Conservation (phyloP, 1,140 invertebrate genomes). For the Anastatus disparis region DNA sequence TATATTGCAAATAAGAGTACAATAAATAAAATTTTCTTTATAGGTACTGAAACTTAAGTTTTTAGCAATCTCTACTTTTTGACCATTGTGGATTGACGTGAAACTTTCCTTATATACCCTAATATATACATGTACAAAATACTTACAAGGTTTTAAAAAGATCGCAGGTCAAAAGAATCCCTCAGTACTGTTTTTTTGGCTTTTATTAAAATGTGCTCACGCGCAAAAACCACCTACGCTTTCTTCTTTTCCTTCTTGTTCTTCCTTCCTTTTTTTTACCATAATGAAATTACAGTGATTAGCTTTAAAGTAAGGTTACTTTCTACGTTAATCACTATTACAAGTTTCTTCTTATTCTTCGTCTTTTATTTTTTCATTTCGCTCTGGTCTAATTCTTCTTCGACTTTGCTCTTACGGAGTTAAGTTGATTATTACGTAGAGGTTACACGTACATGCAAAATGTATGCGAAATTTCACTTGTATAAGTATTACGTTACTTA, state of each 20-base stretch:
- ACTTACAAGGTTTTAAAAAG: too few species aligned
- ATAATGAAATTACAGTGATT: constrained; percentile 59
- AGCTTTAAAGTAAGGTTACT: constrained; percentile 44
- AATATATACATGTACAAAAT: too few species aligned
- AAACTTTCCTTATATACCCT: too few species aligned
- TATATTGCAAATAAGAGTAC: too few species aligned
- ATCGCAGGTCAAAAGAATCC: too few species aligned
- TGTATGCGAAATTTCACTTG: too few species aligned
- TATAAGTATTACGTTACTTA: too few species aligned
- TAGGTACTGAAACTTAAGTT: too few species aligned
- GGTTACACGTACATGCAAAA: too few species aligned
- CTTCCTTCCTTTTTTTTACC: not conserved
- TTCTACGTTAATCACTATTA: constrained; percentile 57
- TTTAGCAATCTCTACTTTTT: too few species aligned
- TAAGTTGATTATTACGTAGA: constrained; percentile 9
- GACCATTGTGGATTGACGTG: too few species aligned
- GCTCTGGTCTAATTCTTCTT: not conserved
- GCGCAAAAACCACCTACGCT: constrained; percentile 20
- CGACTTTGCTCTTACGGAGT: not conserved
- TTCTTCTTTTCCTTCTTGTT: not conserved
- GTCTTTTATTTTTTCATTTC: not conserved
- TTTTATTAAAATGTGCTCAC: constrained; percentile 25
- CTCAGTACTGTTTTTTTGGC: not conserved
- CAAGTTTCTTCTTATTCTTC: not conserved
- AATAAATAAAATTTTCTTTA: too few species aligned